Conservation (phyloP, 2,888 invertebrate species). For the Lithosia quadra region DNA sequence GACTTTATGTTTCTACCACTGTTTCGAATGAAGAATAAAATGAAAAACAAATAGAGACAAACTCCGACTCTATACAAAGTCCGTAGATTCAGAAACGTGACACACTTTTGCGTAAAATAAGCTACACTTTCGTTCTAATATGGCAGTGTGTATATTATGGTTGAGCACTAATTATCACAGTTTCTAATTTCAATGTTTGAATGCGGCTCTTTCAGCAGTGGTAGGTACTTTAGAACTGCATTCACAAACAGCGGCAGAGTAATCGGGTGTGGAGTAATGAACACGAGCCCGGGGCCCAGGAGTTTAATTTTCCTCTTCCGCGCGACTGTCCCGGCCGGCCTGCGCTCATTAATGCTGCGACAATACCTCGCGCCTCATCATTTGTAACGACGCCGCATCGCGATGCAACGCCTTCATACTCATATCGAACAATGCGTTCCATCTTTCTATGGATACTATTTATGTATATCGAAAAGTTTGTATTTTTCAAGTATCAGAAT, state of each 20-base stretch:
- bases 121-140: constrained; percentile 35
- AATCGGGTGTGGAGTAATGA: constrained; percentile 83
- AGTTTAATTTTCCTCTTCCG: constrained; percentile 87
- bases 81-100: constrained; percentile 36
- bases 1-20: constrained; percentile 75
- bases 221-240: constrained; percentile 66
- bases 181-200: constrained; percentile 63
- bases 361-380: constrained; percentile 83
- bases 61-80: constrained; percentile 34
- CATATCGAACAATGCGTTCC: constrained; percentile 53
- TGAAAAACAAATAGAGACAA: constrained; percentile 72
- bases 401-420: constrained; percentile 46
- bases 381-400: constrained; percentile 62
- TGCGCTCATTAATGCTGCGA: constrained; percentile 81
- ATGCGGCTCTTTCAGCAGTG: constrained; percentile 56
- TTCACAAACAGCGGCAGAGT: constrained; percentile 73
- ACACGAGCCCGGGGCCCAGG: constrained; percentile 81
- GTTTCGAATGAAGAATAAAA: constrained; percentile 71
- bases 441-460: constrained; percentile 50
- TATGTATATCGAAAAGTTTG: constrained; percentile 29
- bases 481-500: constrained; percentile 15
- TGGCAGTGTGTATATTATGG: constrained; percentile 44
- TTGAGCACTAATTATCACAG: constrained; percentile 53
- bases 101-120: constrained; percentile 36
- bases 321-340: constrained; percentile 74